Evolutionary conservation across 2,797 vertebrate genomes (phyloP).

Genomic region (Sardinella longiceps): DNA sequence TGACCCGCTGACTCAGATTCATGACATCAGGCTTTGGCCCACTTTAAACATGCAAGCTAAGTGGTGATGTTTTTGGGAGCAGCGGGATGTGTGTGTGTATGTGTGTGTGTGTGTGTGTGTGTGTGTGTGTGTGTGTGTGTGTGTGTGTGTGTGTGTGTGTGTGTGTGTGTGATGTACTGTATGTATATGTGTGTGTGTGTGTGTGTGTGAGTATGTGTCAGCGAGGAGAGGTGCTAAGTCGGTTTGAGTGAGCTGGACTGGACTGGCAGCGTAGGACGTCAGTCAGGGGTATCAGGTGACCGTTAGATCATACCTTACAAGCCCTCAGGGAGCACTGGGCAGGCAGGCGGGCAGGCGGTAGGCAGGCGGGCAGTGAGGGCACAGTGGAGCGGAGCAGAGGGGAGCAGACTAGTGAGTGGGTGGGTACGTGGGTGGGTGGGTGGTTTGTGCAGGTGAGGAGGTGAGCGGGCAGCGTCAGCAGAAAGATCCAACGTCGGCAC

Average conservation of each 20-base stretch:
- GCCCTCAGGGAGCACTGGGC: background rate
- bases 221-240: too few species aligned
- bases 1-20: conserved; percentile 1
- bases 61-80: background rate
- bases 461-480: background rate
- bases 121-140: background rate
- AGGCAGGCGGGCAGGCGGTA: background rate
- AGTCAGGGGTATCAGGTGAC: conserved; percentile 63
- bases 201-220: too few species aligned
- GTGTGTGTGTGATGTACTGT: too few species aligned
- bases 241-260: background rate
- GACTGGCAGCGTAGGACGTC: background rate
- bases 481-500: background rate
- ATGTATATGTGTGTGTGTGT: background rate
- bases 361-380: too few species aligned
- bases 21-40: conserved; percentile 3
- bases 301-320: conserved; percentile 66
- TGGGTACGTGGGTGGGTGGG: background rate
- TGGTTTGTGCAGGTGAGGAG: background rate
- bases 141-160: too few species aligned
- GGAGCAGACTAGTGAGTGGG: too few species aligned
- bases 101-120: background rate
- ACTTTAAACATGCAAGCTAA: background rate
- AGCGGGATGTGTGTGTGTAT: background rate
- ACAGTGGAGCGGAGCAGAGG: too few species aligned